phyloP scores from a whole-genome alignment of 2,113 vertebrate species.

The Chionodraco myersi region DNA sequence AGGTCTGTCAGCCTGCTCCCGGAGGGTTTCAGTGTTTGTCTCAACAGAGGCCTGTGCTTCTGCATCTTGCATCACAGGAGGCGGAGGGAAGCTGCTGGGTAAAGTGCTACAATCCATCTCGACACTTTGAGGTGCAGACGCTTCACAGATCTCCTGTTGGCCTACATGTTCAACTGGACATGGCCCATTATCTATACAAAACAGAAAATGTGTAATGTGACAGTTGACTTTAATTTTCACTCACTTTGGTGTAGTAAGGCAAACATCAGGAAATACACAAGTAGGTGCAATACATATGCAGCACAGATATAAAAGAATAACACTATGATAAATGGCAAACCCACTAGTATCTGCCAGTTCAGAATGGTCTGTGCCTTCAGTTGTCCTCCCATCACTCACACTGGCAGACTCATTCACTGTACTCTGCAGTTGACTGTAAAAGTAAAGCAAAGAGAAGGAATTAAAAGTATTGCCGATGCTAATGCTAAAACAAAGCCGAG shows the following conservation, averaged over 20 bases:
- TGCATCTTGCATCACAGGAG: slow-evolving; percentile 40
- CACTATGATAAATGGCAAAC: slow-evolving; percentile 30
- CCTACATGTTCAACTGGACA: slow-evolving; percentile 31
- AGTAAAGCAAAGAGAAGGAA: slow-evolving; percentile 25
- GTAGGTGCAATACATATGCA: neutral
- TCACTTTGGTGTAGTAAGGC: neutral
- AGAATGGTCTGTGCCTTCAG: slow-evolving; percentile 21
- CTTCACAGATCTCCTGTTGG: slow-evolving; percentile 39
- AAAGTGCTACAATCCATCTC: slow-evolving; percentile 23
- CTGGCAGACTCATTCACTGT: slow-evolving; percentile 28
- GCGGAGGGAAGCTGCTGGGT: slow-evolving; percentile 14
- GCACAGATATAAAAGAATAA: neutral
- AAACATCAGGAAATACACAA: neutral
- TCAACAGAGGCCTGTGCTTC: slow-evolving; percentile 60
- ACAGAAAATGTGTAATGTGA: neutral
- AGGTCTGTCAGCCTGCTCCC: slow-evolving; percentile 19
- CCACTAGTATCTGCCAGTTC: slow-evolving; percentile 57
- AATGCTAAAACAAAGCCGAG: neutral
- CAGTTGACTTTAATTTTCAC: neutral
- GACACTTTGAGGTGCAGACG: slow-evolving; percentile 10
- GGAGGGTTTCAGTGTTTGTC: slow-evolving; percentile 35
- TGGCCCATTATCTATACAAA: slow-evolving; percentile 42
- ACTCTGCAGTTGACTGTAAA: slow-evolving; percentile 65
- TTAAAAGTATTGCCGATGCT: slow-evolving; percentile 43
- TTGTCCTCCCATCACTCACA: slow-evolving; percentile 22